Evolutionary conservation across 2,888 invertebrate species (phyloP).

Genomic region (Tolmerus cingulatus): DNA sequence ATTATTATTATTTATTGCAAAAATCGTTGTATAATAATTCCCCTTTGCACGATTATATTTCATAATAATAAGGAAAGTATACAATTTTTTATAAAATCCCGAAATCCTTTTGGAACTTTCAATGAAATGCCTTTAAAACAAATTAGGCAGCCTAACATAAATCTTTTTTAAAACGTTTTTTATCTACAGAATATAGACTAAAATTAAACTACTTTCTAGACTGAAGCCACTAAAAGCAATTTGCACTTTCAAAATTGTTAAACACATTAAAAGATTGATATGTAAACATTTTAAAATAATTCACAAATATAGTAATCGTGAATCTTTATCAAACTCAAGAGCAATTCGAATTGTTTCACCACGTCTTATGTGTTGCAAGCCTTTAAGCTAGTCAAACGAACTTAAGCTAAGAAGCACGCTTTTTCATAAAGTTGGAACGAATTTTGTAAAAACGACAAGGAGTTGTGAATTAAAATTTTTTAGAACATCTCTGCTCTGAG

Average conservation of each 20-base stretch:
- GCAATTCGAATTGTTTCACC: background rate
- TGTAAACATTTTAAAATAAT: background rate
- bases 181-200: background rate
- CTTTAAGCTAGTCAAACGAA: background rate
- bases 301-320: background rate
- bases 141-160: background rate
- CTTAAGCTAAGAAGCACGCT: background rate
- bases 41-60: no score
- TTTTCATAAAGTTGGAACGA: background rate
- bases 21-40: no score
- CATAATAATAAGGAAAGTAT: no score
- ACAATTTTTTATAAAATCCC: no score
- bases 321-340: background rate
- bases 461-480: background rate
- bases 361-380: background rate
- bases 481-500: background rate
- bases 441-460: background rate
- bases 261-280: no score
- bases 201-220: background rate
- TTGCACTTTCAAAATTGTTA: background rate
- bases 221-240: background rate
- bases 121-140: no score
- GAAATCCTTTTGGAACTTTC: background rate
- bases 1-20: no score
- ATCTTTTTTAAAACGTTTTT: background rate